These are phyloP conservation scores for Melipona beecheii DNA, from an alignment of 2,888 invertebrate species.

Conservation along the genomic window DNA sequence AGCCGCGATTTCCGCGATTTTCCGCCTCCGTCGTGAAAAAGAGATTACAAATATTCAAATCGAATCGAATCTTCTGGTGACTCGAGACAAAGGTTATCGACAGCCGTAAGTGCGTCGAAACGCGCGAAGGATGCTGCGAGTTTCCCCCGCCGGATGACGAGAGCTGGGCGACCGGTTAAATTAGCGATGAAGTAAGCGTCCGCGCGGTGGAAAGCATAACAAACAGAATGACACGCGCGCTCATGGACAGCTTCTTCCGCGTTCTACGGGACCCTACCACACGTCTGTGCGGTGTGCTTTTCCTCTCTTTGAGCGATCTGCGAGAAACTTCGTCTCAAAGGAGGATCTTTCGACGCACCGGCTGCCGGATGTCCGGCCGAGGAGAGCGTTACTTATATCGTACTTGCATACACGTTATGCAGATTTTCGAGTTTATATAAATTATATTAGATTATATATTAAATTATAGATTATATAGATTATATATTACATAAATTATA, in stretches of 20 bases:
- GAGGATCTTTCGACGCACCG: neutral
- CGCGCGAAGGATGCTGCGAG: neutral
- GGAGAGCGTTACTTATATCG: no score
- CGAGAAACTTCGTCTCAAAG: neutral
- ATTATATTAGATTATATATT: no score
- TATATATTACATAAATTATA: no score
- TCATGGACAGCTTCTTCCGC: conserved; percentile 38
- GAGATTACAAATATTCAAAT: neutral
- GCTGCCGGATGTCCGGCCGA: no score
- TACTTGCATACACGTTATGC: no score
- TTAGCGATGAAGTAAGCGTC: conserved; percentile 68
- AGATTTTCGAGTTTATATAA: no score
- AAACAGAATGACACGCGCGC: conserved; percentile 37
- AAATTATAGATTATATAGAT: no score
- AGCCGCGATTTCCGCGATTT: neutral
- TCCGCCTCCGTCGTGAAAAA: neutral
- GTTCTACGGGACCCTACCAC: conserved; percentile 8
- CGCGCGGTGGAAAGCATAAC: conserved; percentile 36
- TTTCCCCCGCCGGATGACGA: conserved; percentile 56
- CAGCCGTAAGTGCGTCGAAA: neutral
- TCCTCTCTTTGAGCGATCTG: neutral
- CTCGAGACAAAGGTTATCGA: neutral
- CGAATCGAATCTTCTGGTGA: neutral
- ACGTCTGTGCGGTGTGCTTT: neutral
- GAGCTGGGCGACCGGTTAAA: conserved; percentile 49